Conservation (phyloP, 2,888 invertebrate species). For the Hylaea fasciaria region DNA sequence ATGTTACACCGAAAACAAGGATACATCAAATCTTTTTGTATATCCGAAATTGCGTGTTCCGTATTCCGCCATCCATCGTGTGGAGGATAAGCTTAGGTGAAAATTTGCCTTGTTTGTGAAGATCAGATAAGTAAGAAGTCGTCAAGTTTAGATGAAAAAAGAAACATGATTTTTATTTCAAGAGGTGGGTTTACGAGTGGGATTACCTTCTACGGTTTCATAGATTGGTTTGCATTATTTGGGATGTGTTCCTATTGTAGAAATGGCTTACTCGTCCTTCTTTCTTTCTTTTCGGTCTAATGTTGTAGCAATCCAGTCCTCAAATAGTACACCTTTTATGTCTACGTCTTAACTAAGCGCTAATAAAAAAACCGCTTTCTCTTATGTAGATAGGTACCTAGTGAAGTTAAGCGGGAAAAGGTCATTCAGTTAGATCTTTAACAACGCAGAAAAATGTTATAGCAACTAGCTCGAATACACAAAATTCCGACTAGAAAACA, state of each 20-base stretch:
- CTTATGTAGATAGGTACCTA: too few species aligned
- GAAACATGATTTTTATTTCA: constrained; percentile 5
- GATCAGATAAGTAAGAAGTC: constrained; percentile 35
- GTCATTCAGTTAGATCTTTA: constrained; percentile 9
- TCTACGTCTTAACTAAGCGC: too few species aligned
- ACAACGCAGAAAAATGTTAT: constrained; percentile 13
- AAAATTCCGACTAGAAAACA: constrained; percentile 52
- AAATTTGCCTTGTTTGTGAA: constrained; percentile 25
- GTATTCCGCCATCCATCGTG: constrained; percentile 48
- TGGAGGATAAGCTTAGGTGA: constrained; percentile 39
- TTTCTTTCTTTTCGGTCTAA: too few species aligned
- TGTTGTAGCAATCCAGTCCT: too few species aligned
- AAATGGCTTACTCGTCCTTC: too few species aligned
- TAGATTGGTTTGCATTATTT: not conserved
- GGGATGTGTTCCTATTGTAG: too few species aligned
- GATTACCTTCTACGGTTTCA: not conserved
- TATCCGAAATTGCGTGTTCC: constrained; percentile 53
- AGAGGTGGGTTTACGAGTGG: not conserved
- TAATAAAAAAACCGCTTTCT: too few species aligned
- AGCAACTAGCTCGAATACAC: constrained; percentile 24
- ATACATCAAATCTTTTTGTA: constrained; percentile 70
- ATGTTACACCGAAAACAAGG: constrained; percentile 67
- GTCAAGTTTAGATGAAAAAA: constrained; percentile 19
- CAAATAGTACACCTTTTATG: too few species aligned
- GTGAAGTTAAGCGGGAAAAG: constrained; percentile 1